Conservation (phyloP, 1,140 invertebrate species). For the Periplaneta americana region DNA sequence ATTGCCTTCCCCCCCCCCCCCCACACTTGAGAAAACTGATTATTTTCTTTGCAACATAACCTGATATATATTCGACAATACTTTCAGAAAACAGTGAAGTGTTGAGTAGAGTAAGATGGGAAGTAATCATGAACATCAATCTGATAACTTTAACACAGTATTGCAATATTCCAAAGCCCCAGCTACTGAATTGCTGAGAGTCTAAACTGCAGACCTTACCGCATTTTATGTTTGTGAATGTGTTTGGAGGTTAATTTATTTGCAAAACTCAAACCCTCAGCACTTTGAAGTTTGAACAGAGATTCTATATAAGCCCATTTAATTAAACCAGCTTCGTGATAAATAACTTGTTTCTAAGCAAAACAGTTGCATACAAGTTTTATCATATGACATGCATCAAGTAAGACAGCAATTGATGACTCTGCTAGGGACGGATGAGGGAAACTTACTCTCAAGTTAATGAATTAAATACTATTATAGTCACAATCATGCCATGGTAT, state of each 20-base stretch:
- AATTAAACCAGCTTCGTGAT: background rate
- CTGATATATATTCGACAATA: background rate
- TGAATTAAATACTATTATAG: no score
- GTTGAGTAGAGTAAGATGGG: background rate
- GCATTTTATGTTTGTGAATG: background rate
- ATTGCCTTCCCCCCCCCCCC: background rate
- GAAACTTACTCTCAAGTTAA: no score
- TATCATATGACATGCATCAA: background rate
- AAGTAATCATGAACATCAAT: background rate
- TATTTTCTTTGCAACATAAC: background rate
- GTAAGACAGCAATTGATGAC: background rate
- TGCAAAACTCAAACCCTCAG: background rate
- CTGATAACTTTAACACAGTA: background rate
- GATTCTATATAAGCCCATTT: background rate
- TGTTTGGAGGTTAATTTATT: background rate
- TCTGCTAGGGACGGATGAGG: no score
- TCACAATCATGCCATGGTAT: no score
- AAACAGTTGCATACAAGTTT: background rate
- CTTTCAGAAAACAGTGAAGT: background rate
- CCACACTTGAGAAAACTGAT: background rate
- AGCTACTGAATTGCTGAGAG: background rate
- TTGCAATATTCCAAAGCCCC: background rate
- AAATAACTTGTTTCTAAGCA: background rate
- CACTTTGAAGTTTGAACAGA: background rate
- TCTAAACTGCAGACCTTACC: background rate